Evolutionary conservation across 2,797 vertebrate genomes (phyloP).

Genomic region (Pachyuromys duprasi): DNA sequence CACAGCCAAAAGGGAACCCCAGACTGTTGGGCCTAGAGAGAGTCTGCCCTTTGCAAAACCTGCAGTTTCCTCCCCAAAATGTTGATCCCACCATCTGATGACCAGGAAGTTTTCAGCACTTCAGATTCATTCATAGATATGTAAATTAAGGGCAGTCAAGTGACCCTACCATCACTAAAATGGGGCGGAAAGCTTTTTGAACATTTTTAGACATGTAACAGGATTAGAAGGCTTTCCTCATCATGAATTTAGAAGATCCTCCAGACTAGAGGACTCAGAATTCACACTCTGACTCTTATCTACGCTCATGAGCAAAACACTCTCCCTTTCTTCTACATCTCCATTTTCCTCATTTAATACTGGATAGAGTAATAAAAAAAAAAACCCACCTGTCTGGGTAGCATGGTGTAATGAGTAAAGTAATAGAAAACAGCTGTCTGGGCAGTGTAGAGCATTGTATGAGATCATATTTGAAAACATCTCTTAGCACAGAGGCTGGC

Average conservation of each 20-base stretch:
- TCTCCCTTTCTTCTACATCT: not conserved
- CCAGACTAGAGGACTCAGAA: not conserved
- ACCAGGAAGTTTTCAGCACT: not conserved
- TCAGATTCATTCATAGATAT: not conserved
- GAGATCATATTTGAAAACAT: not conserved
- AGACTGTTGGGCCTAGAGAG: too few species aligned
- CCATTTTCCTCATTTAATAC: not conserved
- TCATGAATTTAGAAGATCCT: not conserved
- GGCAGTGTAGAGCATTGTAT: too few species aligned
- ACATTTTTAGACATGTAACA: not conserved
- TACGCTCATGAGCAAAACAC: not conserved
- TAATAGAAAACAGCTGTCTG: not conserved
- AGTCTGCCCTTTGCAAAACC: accelerated
- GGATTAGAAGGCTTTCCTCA: not conserved
- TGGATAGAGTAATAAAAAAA: not conserved
- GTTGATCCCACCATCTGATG: not conserved
- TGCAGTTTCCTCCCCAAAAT: too few species aligned
- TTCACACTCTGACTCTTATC: not conserved
- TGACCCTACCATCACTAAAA: not conserved
- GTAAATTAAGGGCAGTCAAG: not conserved
- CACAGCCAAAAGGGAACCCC: not conserved
- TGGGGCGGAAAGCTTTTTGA: not conserved
- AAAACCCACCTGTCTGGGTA: too few species aligned
- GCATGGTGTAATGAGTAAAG: too few species aligned
- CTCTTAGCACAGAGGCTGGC: not conserved